Evolutionary conservation across 2,113 vertebrate genomes (phyloP), one percentile per base, ranked within the genome.

Genomic region (Eudorcas thomsonii): DNA sequence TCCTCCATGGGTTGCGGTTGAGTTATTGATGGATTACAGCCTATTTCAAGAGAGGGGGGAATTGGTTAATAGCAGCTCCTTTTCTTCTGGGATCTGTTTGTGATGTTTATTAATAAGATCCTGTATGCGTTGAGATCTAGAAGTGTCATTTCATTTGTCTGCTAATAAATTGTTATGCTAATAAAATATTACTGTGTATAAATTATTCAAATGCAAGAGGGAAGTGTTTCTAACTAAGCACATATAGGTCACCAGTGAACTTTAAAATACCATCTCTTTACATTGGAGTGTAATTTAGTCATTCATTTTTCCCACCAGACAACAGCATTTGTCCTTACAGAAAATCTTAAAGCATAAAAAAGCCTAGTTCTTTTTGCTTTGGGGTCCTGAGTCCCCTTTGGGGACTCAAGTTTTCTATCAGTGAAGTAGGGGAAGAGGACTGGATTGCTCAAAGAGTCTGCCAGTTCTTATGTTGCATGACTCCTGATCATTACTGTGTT

Each of bases 151-250:
- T 95, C 50, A 77, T 98, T 96, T 96, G 25, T 94, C 57, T 96
- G 26, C 67, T 86, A 98, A 98, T 98, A 98, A 98, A 98, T 74
- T 96, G 85, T 91, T 94, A 91, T 19, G 78, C 6, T 94, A 88
- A 94, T 91, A 86, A 88, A 95, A 90, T 52, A 48, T 30, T 71
- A 52, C 43, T 94, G 88, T 97, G 91, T 97, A 60, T 94, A 64
- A 94, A 59, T 98, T 93, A 97, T 91, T 97, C 97, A 93, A 82
- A 26, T 90, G 10, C 57, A 55, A 71, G 39, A 39, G 21, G 25
- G 8, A 15, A n/a, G 30, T 15, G 6, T 16, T 87, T 88, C 84
- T 92, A 45, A 90, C 71, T 92, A 60, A 87, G 15, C 45, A 92
- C 25, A 81, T 90, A 43, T 50, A 74, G 90, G 12, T 90, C 54